Conservation (phyloP, 2,888 invertebrate genomes). For the Stratiomys singularior region DNA sequence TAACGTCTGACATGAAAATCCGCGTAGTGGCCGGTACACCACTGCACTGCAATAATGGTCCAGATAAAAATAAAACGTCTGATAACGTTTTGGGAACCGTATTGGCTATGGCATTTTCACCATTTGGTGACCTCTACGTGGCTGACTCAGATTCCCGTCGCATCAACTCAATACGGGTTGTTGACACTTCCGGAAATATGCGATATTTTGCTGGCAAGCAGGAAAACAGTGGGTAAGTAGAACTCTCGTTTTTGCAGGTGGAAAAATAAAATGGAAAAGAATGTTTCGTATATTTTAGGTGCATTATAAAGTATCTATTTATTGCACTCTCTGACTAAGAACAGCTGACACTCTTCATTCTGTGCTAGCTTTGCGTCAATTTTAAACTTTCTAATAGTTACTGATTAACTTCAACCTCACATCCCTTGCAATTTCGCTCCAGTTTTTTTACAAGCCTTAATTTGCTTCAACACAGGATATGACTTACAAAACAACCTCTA, state of each 20-base stretch:
- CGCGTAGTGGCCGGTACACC: slow-evolving; percentile 96
- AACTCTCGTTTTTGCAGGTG: neutral
- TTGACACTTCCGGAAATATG: slow-evolving; percentile 90
- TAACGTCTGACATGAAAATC: slow-evolving; percentile 91
- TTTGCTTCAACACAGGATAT: neutral
- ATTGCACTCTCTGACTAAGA: neutral
- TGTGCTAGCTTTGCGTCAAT: neutral
- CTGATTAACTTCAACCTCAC: neutral
- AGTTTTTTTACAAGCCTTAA: neutral
- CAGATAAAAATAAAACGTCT: slow-evolving; percentile 71
- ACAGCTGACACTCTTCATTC: neutral
- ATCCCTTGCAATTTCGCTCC: neutral
- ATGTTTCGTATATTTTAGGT: too few relatives aligned
- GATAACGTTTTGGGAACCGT: slow-evolving; percentile 85
- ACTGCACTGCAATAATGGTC: slow-evolving; percentile 83
- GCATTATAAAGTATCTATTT: neutral
- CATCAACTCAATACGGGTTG: slow-evolving; percentile 82
- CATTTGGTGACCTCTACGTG: slow-evolving; percentile 90
- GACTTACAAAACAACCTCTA: neutral
- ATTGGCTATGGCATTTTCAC: slow-evolving; percentile 88
- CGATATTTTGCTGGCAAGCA: slow-evolving; percentile 92
- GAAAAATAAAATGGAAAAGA: too few relatives aligned
- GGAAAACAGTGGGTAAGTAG: slow-evolving; percentile 66
- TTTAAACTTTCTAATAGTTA: too few relatives aligned
- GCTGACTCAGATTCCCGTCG: slow-evolving; percentile 92